Base-by-base conservation (phyloP, 2,113 vertebrate genomes). In the Aspiorhynchus laticeps region DNA sequence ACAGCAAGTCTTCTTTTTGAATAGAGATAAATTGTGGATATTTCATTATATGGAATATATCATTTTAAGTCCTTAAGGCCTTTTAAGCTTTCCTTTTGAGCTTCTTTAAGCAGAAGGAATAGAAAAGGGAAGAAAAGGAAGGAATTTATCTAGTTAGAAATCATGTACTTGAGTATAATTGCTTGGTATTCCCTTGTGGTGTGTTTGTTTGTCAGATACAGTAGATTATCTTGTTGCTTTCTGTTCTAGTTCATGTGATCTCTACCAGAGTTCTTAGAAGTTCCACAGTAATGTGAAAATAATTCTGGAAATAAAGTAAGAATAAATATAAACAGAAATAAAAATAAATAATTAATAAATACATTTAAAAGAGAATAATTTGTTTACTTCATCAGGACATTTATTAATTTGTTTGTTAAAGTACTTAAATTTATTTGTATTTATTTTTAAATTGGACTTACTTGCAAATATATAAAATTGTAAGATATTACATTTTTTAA, bases 101-200 rank as follows among this genome's bases (percentile, higher is more conserved):
- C 48, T 31, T 36, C 21, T 56, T 28, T 7, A 77, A 69, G 61
- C 26, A 77, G 43, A 41, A 61, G 5, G 51, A n/a, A 63, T 84
- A 86, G 74, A 38, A 88, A 74, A 80, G 63, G 75, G 86, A 89
- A 90, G 69, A 85, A 84, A 78, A 83, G 85, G 89, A 88, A 88
- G 80, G n/a, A 46, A 84, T 78, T 88, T 88, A 80, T 83, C 84
- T 86, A 24, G 75, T 87, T 63, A 33, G 56, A 31, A 84, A 88
- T 87, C 65, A 67, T 86, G 74, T 80, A 85, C 79, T 90, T 80
- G 26, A 77, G 78, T 51, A 65, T 83, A 90, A 86, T 90, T 88
- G 85, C 86, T 82, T 26, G 51, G 46, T 74, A 17, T 61, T 84
- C 67, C 61, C 59, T 65, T 86, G 67, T 79, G 80, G 77, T 80